Evolutionary conservation across 2,113 vertebrate species (phyloP).

Genomic region (Stomatorhinus ivindoensis): DNA sequence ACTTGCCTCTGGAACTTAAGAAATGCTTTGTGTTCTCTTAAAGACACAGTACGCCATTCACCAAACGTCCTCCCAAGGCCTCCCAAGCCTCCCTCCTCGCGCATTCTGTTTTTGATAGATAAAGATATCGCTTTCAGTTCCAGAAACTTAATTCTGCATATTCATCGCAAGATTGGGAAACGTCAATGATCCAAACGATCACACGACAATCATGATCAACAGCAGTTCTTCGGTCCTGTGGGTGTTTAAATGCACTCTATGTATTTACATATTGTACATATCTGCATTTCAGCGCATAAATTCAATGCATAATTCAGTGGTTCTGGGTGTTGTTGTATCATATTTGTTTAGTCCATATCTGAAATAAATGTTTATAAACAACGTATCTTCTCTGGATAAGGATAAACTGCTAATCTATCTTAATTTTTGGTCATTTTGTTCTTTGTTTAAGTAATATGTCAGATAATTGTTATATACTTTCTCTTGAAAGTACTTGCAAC

Average conservation of each 20-base stretch:
- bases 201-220: background rate
- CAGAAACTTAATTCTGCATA: background rate
- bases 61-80: background rate
- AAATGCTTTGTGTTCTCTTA: background rate
- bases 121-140: background rate
- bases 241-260: background rate
- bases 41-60: background rate
- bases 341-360: background rate
- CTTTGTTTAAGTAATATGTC: background rate
- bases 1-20: background rate
- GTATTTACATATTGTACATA: background rate
- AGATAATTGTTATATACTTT: background rate
- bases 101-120: background rate
- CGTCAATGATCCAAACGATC: background rate
- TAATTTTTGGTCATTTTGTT: background rate
- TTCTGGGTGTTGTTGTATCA: background rate
- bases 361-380: background rate
- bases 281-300: background rate
- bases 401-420: background rate
- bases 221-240: background rate
- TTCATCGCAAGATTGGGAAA: background rate
- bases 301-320: background rate
- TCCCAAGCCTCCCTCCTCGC: background rate
- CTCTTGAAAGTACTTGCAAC: background rate
- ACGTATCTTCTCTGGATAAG: background rate